Conservation (phyloP, 2,113 vertebrate species). For the Charina bottae region DNA sequence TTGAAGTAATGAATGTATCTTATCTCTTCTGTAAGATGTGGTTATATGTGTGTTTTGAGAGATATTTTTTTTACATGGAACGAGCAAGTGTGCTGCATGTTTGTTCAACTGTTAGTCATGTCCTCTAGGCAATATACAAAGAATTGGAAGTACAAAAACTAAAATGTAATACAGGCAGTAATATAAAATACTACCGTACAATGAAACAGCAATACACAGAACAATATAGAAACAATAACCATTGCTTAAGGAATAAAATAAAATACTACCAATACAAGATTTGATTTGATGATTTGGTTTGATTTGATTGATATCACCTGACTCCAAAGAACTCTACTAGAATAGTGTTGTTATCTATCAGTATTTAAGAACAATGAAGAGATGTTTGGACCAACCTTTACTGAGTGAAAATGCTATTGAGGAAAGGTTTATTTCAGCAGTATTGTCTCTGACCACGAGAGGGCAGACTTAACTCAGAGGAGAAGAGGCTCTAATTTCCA, state of each 20-base stretch:
- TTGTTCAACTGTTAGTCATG: not conserved
- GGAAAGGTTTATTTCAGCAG: slow-evolving; percentile 11
- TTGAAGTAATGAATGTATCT: not conserved
- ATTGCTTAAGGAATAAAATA: not conserved
- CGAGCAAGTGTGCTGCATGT: not conserved
- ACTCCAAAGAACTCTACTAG: not conserved
- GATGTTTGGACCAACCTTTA: not conserved
- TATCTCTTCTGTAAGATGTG: not conserved
- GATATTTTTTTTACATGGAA: not conserved
- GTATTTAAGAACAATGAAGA: not conserved
- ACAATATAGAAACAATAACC: not conserved
- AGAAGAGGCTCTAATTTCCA: slow-evolving; percentile 10
- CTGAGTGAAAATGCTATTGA: not conserved
- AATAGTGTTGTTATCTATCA: not conserved
- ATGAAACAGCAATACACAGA: not conserved
- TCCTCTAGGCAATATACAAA: not conserved
- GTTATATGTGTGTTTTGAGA: too few species aligned
- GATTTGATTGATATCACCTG: not conserved
- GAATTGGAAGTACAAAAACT: not conserved
- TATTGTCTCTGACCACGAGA: slow-evolving; percentile 69
- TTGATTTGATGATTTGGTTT: not conserved
- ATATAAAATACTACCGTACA: not conserved
- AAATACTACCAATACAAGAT: not conserved
- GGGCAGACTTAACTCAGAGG: slow-evolving; percentile 68
- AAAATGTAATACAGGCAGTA: not conserved